phyloP scores from a whole-genome alignment of 2,113 vertebrate species.

The Rutilus rutilus region DNA sequence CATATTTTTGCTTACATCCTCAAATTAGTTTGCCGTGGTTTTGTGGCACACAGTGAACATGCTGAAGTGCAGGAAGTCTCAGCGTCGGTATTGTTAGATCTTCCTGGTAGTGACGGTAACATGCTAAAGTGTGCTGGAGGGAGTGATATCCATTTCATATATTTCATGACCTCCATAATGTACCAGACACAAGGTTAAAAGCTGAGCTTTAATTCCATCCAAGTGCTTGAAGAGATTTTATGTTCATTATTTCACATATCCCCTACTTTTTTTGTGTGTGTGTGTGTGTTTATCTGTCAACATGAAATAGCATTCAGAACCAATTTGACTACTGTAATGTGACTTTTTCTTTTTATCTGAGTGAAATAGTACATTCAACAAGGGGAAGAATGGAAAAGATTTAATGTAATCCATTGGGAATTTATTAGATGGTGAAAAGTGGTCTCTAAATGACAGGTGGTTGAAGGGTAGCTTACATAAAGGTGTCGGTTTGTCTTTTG shows the following conservation, averaged over 20 bases:
- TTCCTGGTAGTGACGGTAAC: slow-evolving; percentile 42
- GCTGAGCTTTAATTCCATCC: background rate
- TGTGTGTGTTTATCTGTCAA: background rate
- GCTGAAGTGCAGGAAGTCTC: slow-evolving; percentile 49
- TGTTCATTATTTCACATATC: slow-evolving; percentile 19
- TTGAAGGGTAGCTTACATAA: background rate
- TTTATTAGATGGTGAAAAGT: background rate
- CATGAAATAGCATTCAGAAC: background rate
- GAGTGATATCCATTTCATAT: slow-evolving; percentile 48
- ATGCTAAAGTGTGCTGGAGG: slow-evolving; percentile 38
- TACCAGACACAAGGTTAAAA: slow-evolving; percentile 28
- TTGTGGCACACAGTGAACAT: slow-evolving; percentile 32
- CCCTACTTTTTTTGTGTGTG: background rate
- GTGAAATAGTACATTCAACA: background rate
- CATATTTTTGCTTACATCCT: slow-evolving; percentile 7
- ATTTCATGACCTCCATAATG: slow-evolving; percentile 39
- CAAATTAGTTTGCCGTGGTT: slow-evolving; percentile 16
- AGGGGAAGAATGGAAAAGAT: background rate
- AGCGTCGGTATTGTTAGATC: slow-evolving; percentile 31
- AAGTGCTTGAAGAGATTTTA: background rate
- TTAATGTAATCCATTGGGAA: background rate
- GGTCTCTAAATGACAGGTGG: background rate
- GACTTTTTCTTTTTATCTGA: background rate
- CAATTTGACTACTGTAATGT: too few species aligned
- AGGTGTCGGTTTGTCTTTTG: background rate